Base-by-base conservation (phyloP, 2,797 vertebrate species). In the Etheostoma perlongum region DNA sequence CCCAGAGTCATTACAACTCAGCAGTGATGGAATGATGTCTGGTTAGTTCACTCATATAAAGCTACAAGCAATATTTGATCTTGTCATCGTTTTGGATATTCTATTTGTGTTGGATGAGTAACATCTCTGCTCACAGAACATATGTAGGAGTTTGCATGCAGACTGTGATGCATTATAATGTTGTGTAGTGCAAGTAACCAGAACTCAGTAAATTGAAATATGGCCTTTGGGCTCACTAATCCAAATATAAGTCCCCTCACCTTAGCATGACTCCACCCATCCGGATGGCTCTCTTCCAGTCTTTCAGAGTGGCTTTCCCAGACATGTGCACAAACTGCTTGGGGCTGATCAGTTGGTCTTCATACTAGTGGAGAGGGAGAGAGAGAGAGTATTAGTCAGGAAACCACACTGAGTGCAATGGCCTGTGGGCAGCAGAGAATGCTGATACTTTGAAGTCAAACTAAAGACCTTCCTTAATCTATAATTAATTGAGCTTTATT, bases 291-390 rank as follows among this genome's bases (percentile, higher is more conserved):
- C 98, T 95, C 90, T 99, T 99, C 98, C 98, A 99, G 88, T 99
- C 98, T 86, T 99, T 99, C 74, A 99, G 90, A 12, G 98, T 99
- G 70, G 98, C 98, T 89, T 99, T 99, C 77, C 98, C 98, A 83
- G 98, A 98, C 85, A 99, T 94, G 90, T 99, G 97, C 84, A 99
- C 98, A 93, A 99, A 99, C 92, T 99, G 97, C 91, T 99, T 99
- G 0, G 98, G 98, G 85, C 98, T 99, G 88, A 99, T 99, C 86
- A 99, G 90, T 64, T 99, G 97, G 82, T 99, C 97, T 86, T 98
- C 97, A 91, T 98, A 99, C 98, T 99, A 10, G 85, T 33, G 68
- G 57, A 67, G 76, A 0, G 14, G 49, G 42, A 0, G 36, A 6
- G 30, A 6, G 55, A 69, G 76, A 0, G 57, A 69, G 76, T 11